Evolutionary conservation across 2,888 invertebrate species (phyloP), one percentile per base, ranked within the genome.

Genomic region (Anticlea derivata): DNA sequence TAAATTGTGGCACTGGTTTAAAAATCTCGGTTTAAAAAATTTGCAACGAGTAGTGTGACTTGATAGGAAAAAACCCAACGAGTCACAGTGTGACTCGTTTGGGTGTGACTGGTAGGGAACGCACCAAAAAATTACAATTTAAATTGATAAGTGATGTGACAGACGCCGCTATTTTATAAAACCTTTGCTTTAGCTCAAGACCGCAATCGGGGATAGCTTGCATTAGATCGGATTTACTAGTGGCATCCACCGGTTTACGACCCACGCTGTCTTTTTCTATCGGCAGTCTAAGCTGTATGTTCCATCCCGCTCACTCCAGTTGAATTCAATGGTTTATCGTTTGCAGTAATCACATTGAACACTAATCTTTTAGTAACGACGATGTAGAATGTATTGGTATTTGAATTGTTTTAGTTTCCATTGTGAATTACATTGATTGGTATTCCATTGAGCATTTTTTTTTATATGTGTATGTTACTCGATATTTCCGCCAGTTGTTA

Each of bases 211-310:
- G 53, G 43, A 54, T 54, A 48, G 50, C 51, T 55, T 48, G 59
- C 57, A 58, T 60, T 55, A 55, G 50, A 61, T 55, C 55, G 54
- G 58, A 61, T 61, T 61, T 59, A 59, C 50, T 50, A 53, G 51
- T 50, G 50, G 59, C 52, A 62, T 40, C 50, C 50, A 49, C 46
- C 51, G 54, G 47, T 62, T 60, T 58, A 62, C 53, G 59, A 45
- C 34, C 20, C 11, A 23, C 11, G 24, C 46, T 38, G 43, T 55
- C 61, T 27, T 46, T 51, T 45, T 30, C 55, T 51, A 17, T 11
- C 29, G 54, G 11, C 43, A 44, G 1, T 38, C 11, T n/a, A 29
- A 39, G n/a, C 23, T 26, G 26, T 39, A 49, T 49, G 27, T 43
- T 17, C 31, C 22, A 33, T 46, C 43, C 39, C 57, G 31, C 40